phyloP scores from a whole-genome alignment of 2,113 vertebrate species.

The Bufo bufo region DNA sequence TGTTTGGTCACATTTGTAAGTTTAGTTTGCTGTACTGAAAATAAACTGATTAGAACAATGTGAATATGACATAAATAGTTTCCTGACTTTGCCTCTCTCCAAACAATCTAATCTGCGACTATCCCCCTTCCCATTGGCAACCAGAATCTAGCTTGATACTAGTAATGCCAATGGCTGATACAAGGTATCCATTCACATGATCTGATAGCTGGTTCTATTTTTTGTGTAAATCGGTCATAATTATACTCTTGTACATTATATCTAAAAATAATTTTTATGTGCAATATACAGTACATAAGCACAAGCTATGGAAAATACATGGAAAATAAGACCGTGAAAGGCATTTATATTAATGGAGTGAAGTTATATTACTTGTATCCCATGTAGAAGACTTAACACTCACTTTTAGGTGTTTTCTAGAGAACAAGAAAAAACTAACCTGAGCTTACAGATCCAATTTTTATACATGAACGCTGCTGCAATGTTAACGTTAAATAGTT shows the following conservation, averaged over 20 bases:
- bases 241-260: background rate
- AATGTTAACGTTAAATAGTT: slow-evolving; percentile 9
- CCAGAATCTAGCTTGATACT: too few relatives aligned
- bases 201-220: too few relatives aligned
- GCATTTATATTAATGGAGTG: background rate
- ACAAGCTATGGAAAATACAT: background rate
- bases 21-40: too few relatives aligned
- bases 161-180: too few relatives aligned
- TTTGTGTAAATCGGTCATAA: too few relatives aligned
- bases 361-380: background rate
- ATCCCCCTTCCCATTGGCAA: too few relatives aligned
- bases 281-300: background rate
- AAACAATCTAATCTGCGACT: too few relatives aligned
- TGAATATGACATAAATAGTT: too few relatives aligned
- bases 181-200: too few relatives aligned
- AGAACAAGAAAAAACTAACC: background rate
- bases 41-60: too few relatives aligned
- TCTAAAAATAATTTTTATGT: background rate
- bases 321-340: background rate
- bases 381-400: background rate
- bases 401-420: background rate
- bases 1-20: too few relatives aligned
- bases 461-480: background rate
- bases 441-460: background rate
- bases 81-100: too few relatives aligned